Evolutionary conservation across 2,113 vertebrate species (phyloP).

Genomic region (Hippocampus zosterae): DNA sequence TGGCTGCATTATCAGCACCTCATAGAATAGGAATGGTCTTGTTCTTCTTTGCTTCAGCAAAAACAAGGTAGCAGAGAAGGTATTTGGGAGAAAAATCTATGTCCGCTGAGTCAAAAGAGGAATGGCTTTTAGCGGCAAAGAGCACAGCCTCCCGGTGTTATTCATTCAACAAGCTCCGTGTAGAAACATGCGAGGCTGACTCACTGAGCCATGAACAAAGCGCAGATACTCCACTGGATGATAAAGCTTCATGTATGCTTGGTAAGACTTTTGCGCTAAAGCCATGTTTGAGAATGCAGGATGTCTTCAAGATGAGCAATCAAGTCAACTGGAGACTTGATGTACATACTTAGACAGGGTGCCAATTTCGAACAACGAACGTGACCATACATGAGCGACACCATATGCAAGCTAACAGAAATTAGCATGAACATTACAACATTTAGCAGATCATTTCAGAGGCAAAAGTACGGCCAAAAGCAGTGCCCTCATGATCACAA

Average conservation of each 20-base stretch:
- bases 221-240: conserved; percentile 32
- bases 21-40: conserved; percentile 72
- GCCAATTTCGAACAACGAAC: too few species aligned
- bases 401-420: too few species aligned
- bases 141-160: conserved; percentile 18
- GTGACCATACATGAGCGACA: too few species aligned
- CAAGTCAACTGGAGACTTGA: conserved; percentile 60
- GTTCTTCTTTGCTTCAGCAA: conserved; percentile 56
- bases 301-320: conserved; percentile 59
- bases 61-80: conserved; percentile 68
- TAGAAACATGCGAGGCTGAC: conserved; percentile 28
- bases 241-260: conserved; percentile 51
- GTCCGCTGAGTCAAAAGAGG: conserved; percentile 52
- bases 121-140: conserved; percentile 36
- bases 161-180: conserved; percentile 9
- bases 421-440: too few species aligned
- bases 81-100: conserved; percentile 69
- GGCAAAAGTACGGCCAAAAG: not conserved
- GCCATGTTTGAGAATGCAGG: conserved; percentile 42
- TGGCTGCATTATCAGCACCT: conserved; percentile 72
- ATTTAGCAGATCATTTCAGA: too few species aligned
- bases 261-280: conserved; percentile 48
- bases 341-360: conserved; percentile 26
- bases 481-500: too few species aligned
- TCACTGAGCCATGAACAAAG: conserved; percentile 38